These are phyloP conservation scores for Fragum sueziense DNA, from an alignment of 2,888 invertebrate genomes.

Conservation along the genomic window DNA sequence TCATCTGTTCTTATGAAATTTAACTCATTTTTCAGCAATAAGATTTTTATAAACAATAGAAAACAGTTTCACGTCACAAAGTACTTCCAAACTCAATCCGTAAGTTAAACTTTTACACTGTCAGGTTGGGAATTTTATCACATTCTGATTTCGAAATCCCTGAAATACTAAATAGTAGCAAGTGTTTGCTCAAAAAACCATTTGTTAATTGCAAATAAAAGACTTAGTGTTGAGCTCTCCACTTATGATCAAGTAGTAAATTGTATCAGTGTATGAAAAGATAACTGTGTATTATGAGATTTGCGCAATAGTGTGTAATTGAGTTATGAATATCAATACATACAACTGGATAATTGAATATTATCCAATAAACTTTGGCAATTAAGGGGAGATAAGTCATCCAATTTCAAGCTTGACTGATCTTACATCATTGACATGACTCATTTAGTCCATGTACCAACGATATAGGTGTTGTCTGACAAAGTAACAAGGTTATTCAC, in stretches of 20 bases:
- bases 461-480: not conserved
- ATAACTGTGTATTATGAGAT: not conserved
- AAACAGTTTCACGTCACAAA: no score
- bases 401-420: not conserved
- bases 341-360: not conserved
- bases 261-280: not conserved
- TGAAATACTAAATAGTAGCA: conserved; percentile 47
- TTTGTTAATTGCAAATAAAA: no score
- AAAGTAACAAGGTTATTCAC: not conserved
- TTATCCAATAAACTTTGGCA: conserved; percentile 34
- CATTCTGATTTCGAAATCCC: not conserved
- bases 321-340: not conserved
- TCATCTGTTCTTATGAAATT: not conserved
- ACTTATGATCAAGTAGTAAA: conserved; percentile 13
- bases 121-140: not conserved
- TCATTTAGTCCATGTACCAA: not conserved
- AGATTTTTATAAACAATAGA: no score
- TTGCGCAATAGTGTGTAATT: conserved; percentile 4
- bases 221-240: not conserved
- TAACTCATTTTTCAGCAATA: not conserved
- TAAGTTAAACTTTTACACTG: not conserved
- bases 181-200: conserved; percentile 37
- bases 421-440: not conserved
- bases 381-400: conserved; percentile 38
- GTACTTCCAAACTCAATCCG: no score